Evolutionary conservation across 2,797 vertebrate species (phyloP).

Genomic region (Anolis apletophallus): DNA sequence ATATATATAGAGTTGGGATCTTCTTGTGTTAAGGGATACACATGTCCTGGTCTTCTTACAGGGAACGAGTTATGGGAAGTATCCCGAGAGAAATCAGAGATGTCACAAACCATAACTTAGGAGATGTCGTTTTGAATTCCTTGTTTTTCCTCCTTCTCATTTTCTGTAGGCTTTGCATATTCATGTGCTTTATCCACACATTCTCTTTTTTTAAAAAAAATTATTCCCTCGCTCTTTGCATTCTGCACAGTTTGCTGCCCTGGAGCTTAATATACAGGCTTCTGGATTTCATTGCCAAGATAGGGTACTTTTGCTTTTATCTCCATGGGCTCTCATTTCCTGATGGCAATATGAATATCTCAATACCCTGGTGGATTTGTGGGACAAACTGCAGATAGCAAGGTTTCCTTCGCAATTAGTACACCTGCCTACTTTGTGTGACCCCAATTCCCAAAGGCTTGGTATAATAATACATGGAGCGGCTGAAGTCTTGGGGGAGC

Average conservation of each 20-base stretch:
- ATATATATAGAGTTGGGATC: no score
- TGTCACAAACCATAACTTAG: neutral
- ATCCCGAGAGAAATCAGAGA: neutral
- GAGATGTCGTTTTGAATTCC: neutral
- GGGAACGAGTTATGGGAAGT: neutral
- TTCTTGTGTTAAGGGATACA: neutral
- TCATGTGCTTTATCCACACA: neutral
- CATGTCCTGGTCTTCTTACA: neutral
- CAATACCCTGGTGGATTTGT: slow-evolving; percentile 31
- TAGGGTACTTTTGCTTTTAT: slow-evolving; percentile 30
- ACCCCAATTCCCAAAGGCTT: slow-evolving; percentile 11
- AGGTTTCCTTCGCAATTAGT: slow-evolving; percentile 38
- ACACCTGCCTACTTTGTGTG: neutral
- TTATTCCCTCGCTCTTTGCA: neutral
- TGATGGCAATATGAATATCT: slow-evolving; percentile 30
- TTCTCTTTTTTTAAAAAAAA: neutral
- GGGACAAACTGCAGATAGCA: slow-evolving; percentile 33
- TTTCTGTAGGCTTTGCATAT: neutral
- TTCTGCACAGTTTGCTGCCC: neutral
- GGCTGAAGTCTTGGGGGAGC: neutral
- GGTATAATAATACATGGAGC: neutral
- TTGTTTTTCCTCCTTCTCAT: neutral
- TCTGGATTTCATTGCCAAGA: neutral
- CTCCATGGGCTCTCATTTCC: slow-evolving; percentile 25
- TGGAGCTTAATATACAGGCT: slow-evolving; percentile 10